Evolutionary conservation across 2,113 vertebrate species (phyloP).

Genomic region (Hydrolagus affinis): DNA sequence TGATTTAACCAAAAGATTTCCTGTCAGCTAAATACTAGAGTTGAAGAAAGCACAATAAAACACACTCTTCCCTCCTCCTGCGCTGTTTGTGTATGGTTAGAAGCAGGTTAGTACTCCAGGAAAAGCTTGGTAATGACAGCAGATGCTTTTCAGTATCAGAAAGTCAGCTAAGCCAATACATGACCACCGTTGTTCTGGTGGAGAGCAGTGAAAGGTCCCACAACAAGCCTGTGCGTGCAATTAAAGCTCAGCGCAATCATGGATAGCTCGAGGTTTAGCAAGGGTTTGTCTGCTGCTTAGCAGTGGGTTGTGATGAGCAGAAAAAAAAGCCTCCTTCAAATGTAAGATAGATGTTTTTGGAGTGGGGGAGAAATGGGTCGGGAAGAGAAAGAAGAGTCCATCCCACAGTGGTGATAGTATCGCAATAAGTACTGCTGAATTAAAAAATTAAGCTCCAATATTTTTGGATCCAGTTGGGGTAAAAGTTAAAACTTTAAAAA

Average conservation of each 20-base stretch:
- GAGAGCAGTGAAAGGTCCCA: neutral
- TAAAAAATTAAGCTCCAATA: neutral
- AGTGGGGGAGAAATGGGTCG: neutral
- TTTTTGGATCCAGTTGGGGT: neutral
- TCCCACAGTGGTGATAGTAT: neutral
- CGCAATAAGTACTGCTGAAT: neutral
- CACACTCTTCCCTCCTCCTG: neutral
- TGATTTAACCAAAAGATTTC: neutral
- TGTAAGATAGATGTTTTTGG: neutral
- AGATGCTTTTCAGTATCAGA: neutral
- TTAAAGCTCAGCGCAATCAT: neutral
- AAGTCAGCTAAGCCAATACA: neutral
- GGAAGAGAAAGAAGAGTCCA: neutral
- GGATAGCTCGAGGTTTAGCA: neutral
- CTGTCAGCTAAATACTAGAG: conserved; percentile 17
- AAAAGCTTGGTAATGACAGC: neutral
- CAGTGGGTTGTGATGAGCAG: neutral
- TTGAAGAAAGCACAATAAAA: neutral
- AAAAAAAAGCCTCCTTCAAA: neutral
- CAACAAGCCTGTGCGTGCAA: neutral
- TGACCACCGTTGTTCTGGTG: neutral
- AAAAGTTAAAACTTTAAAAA: neutral
- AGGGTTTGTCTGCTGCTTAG: neutral
- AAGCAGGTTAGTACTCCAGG: neutral
- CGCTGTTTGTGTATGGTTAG: neutral